Base-by-base conservation (phyloP, 2,113 vertebrate species). In the Cottus gobio region DNA sequence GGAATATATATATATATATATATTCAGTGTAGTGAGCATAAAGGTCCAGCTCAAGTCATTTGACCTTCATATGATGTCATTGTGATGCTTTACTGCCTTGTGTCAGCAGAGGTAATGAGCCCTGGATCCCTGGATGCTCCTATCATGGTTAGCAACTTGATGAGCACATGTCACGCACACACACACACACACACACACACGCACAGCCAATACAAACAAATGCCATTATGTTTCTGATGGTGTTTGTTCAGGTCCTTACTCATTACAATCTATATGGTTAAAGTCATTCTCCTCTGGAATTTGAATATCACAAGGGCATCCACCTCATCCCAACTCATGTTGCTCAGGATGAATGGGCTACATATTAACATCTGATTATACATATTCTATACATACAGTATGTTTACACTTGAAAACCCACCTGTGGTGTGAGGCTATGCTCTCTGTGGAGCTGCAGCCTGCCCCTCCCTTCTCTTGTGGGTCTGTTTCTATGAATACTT, bases 91-190 rank as follows among this genome's bases (percentile, higher is more conserved):
- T 77, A 31, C 68, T 82, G 81, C 82, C 79, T 48, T 63, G 56
- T 85, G 85, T 73, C 80, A 80, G 85, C 52, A 62, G 64, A 82
- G 61, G 79, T 91, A 85, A 93, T 93, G 71, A 91, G 86, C 93
- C 90, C 67, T 72, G 66, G 74, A 84, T 83, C 83, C 69, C 84
- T 54, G 36, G 75, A 66, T 65, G 61, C 71, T 79, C 39, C 77
- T 66, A 56, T 85, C 80, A 73, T 22, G 65, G 72, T 74, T 84
- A 90, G 83, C 78, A 26, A 58, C 70, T 84, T 75, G 71, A 74
- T 48, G 22, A 39, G 3, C 24, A 52, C 61, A 24, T 15, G 54
- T 15, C 54, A 15, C 22, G 4, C 52, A 3, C 24, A 26, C 26
- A 54, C 54, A 28, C 37, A 24, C 57, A 75, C 13, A 62, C 24